Conservation (phyloP, 2,888 invertebrate species). For the Noctua janthe region DNA sequence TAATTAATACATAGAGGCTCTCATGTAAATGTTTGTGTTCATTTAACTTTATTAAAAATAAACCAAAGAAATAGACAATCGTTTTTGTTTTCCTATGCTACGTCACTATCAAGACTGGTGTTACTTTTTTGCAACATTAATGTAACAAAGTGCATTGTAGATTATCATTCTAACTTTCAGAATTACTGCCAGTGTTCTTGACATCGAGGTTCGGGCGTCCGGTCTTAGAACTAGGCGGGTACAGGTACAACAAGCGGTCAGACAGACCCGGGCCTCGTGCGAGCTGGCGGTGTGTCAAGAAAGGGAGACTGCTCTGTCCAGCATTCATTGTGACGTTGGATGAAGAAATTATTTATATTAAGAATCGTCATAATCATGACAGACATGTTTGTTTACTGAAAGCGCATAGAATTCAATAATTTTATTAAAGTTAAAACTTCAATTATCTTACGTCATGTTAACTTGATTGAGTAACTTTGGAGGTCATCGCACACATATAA, state of each 20-base stretch:
- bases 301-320: not conserved
- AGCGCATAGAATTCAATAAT: not conserved
- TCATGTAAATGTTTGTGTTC: too few species aligned
- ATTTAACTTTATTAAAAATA: too few species aligned
- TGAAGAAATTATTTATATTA: not conserved
- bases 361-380: not conserved
- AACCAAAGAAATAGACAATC: too few species aligned
- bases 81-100: too few species aligned
- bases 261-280: not conserved
- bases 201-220: not conserved
- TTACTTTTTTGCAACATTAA: not conserved
- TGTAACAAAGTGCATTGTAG: not conserved
- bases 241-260: too few species aligned
- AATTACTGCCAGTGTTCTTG: not conserved
- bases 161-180: not conserved
- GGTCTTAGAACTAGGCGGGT: not conserved
- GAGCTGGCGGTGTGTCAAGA: conserved; percentile 3
- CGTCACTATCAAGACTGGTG: too few species aligned
- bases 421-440: not conserved
- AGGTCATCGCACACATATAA: not conserved
- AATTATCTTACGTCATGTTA: not conserved
- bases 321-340: not conserved
- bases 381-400: not conserved
- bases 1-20: too few species aligned
- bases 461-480: not conserved